A percentile compares a stretch with the other conserved stretches of the same genome.
Conservation (phyloP, 2,888 invertebrate species). For the Protodeltote pygarga region DNA sequence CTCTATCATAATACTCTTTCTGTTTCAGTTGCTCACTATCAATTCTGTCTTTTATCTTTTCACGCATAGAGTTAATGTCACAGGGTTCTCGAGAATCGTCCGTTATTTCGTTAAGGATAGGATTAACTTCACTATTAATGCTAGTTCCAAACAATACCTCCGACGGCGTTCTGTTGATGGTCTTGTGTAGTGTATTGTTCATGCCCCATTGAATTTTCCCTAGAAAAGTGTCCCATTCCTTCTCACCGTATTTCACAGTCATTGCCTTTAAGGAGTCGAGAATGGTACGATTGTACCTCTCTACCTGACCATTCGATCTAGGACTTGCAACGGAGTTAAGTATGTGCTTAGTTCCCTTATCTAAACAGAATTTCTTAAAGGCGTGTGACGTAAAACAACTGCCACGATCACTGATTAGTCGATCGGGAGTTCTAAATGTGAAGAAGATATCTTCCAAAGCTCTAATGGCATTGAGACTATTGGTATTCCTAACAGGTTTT, state of each 20-base stretch:
- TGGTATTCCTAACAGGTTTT: slow-evolving; percentile 2
- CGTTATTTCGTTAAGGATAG: not conserved
- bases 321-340: slow-evolving; percentile 3
- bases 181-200: too few relatives aligned
- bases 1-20: slow-evolving; percentile 27
- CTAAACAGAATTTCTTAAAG: slow-evolving; percentile 2
- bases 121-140: not conserved
- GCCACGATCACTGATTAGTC: not conserved
- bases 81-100: not conserved
- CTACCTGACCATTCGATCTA: slow-evolving; percentile 2
- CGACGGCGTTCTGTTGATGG: not conserved
- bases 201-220: slow-evolving; percentile 1
- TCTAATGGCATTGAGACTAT: not conserved
- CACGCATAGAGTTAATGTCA: slow-evolving; percentile 18
- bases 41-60: slow-evolving; percentile 16
- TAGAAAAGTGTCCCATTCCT: not conserved
- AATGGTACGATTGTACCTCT: slow-evolving; percentile 1
- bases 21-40: slow-evolving; percentile 22
- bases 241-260: not conserved
- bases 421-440: not conserved
- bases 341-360: not conserved
- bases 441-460: not conserved
- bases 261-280: not conserved
- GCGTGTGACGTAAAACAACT: too few relatives aligned
- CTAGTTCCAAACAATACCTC: slow-evolving; percentile 1